Conservation (phyloP, 2,113 vertebrate genomes). For the Toxotes chatareus region DNA sequence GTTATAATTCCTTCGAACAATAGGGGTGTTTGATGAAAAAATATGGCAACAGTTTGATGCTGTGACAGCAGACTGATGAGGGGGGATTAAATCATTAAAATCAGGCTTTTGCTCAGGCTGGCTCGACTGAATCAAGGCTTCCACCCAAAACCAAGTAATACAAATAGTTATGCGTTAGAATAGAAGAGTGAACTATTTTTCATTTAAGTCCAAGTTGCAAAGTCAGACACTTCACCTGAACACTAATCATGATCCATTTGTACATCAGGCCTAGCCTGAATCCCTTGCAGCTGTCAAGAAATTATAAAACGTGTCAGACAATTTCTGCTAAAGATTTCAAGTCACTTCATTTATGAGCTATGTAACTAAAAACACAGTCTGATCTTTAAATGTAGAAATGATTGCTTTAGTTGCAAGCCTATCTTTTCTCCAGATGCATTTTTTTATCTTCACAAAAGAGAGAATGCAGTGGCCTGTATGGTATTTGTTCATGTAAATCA, state of each 20-base stretch:
- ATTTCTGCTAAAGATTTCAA: neutral
- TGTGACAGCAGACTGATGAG: slow-evolving; percentile 27
- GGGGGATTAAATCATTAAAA: slow-evolving; percentile 47
- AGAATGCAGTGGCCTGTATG: neutral
- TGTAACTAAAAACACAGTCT: neutral
- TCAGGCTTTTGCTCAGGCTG: slow-evolving; percentile 17
- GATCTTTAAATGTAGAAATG: neutral
- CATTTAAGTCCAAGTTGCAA: neutral
- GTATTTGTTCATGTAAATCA: slow-evolving; percentile 8
- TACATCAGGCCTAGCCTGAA: neutral
- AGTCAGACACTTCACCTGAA: slow-evolving; percentile 21
- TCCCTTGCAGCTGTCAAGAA: neutral
- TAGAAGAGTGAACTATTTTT: slow-evolving; percentile 7
- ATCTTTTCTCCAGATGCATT: neutral
- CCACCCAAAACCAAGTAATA: neutral
- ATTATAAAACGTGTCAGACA: neutral
- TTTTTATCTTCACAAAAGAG: neutral
- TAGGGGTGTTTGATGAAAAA: neutral
- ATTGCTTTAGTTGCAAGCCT: neutral
- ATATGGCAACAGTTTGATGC: neutral
- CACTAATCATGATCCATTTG: neutral
- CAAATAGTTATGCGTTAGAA: slow-evolving; percentile 27
- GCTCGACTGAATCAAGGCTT: slow-evolving; percentile 38
- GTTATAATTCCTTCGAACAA: neutral
- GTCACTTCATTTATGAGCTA: neutral